Percentiles rank a stretch among this genome's conserved stretches.
Evolutionary conservation across 2,888 invertebrate genomes (phyloP).

Genomic region (Ditula angustiorana): DNA sequence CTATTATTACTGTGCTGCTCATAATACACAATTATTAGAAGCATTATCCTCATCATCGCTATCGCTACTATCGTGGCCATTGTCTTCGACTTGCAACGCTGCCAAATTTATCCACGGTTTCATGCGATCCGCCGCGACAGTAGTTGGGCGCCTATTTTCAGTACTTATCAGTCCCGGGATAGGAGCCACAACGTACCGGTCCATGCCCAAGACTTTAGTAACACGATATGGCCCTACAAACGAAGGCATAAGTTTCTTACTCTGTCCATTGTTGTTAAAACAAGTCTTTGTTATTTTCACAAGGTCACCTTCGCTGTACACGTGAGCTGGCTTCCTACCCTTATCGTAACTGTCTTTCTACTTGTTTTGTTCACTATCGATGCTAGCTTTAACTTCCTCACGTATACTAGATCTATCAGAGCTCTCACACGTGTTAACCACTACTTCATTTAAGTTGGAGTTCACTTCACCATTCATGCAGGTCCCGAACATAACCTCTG

Average conservation of each 20-base stretch:
- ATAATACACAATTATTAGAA: too few relatives aligned
- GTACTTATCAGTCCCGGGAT: conserved; percentile 27
- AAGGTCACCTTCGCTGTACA: conserved; percentile 10
- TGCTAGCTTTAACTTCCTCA: too few relatives aligned
- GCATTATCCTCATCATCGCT: too few relatives aligned
- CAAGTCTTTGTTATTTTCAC: conserved; percentile 32
- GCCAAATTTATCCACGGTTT: conserved; percentile 7
- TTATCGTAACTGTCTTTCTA: not conserved
- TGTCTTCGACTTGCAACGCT: not conserved
- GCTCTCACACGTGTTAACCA: too few relatives aligned
- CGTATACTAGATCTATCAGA: too few relatives aligned
- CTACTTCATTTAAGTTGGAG: not conserved
- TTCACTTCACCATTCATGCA: not conserved
- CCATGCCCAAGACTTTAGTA: conserved; percentile 18
- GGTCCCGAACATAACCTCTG: not conserved
- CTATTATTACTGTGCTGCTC: too few relatives aligned
- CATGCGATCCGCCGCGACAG: conserved; percentile 9
- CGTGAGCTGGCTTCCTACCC: not conserved
- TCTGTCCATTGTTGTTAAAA: conserved; percentile 31
- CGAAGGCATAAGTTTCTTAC: conserved; percentile 33
- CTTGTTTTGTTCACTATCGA: not conserved
- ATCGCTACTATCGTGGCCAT: not conserved
- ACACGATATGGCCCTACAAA: conserved; percentile 35
- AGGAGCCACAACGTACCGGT: conserved; percentile 17
- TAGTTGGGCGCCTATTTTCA: conserved; percentile 11